Conservation (phyloP, 2,113 vertebrate species). For the Glaucidium brasilianum region DNA sequence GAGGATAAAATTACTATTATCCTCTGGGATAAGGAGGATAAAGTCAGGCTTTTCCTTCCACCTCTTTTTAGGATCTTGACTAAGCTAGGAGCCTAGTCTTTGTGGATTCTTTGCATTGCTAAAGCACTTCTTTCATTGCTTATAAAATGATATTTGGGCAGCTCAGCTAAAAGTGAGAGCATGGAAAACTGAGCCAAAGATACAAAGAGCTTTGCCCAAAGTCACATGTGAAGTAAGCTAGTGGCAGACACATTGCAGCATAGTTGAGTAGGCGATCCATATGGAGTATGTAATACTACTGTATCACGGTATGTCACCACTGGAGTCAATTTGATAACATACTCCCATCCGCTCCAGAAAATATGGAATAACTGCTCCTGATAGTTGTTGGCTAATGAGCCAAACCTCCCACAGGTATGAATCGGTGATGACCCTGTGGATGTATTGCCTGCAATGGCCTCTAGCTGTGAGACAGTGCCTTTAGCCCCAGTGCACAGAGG, state of each 20-base stretch:
- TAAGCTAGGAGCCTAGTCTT: not conserved
- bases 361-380: not conserved
- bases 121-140: not conserved
- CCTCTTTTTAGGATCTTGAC: not conserved
- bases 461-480: not conserved
- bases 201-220: not conserved
- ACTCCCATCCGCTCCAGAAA: not conserved
- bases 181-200: not conserved
- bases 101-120: slow-evolving; percentile 1
- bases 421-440: not conserved
- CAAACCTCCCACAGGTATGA: not conserved
- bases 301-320: not conserved
- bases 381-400: not conserved
- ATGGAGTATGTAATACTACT: not conserved
- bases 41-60: not conserved
- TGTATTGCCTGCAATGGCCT: not conserved
- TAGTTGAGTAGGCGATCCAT: not conserved
- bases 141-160: not conserved
- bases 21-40: not conserved
- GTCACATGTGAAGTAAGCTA: not conserved
- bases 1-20: not conserved
- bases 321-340: not conserved
- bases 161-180: slow-evolving; percentile 1
- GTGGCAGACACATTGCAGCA: not conserved
- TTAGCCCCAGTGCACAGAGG: not conserved